Evolutionary conservation across 2,888 invertebrate genomes (phyloP).

Genomic region (Netelia melanura): DNA sequence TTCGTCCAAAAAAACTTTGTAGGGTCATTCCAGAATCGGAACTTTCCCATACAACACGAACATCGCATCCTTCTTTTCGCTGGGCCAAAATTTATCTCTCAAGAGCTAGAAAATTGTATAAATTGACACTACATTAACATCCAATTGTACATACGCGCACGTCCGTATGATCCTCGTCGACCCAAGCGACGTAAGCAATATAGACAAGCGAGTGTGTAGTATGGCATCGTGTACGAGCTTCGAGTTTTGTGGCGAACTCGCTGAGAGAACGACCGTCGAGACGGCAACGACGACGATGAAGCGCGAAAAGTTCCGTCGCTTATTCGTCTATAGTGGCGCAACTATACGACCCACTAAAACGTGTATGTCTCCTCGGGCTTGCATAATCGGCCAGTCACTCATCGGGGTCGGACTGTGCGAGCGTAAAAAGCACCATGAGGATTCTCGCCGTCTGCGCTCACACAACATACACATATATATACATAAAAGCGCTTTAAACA

Average conservation of each 20-base stretch:
- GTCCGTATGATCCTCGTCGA: neutral
- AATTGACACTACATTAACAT: too few species aligned
- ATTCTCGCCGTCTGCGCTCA: slow-evolving; percentile 43
- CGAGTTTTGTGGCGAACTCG: slow-evolving; percentile 46
- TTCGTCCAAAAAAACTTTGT: too few species aligned
- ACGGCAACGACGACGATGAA: slow-evolving; percentile 43
- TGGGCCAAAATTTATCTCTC: too few species aligned
- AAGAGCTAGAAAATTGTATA: too few species aligned
- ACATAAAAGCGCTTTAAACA: slow-evolving; percentile 24
- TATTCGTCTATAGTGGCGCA: slow-evolving; percentile 77
- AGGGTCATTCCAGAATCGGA: too few species aligned
- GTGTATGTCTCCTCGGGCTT: slow-evolving; percentile 73
- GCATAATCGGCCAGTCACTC: slow-evolving; percentile 78
- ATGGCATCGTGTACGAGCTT: slow-evolving; percentile 11
- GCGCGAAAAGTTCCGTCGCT: slow-evolving; percentile 55
- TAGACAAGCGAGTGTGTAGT: neutral
- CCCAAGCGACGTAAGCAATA: neutral
- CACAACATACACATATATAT: neutral
- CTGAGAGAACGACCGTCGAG: slow-evolving; percentile 41
- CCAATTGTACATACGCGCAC: neutral
- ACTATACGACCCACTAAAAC: slow-evolving; percentile 84
- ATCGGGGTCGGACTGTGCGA: slow-evolving; percentile 54
- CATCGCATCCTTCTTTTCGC: too few species aligned
- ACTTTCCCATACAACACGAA: too few species aligned
- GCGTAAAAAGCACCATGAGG: slow-evolving; percentile 56